Conservation (phyloP, 2,888 invertebrate species). For the Mythimna vitellina region DNA sequence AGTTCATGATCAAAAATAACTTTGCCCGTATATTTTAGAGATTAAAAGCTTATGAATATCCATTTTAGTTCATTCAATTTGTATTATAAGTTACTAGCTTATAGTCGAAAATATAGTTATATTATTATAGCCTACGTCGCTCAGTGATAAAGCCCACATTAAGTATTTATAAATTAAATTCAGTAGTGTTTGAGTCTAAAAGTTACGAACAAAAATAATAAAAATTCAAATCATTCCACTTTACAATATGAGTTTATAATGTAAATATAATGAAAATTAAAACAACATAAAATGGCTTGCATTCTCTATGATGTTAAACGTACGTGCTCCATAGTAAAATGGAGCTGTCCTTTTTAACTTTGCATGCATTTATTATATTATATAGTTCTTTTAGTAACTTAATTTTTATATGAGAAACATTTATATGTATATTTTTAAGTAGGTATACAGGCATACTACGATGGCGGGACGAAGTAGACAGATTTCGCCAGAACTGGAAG, state of each 20-base stretch:
- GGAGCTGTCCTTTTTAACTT: conserved; percentile 6
- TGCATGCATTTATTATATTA: background rate
- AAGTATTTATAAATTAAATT: no score
- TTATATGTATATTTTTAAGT: no score
- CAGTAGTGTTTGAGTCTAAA: no score
- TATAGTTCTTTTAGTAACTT: conserved; percentile 5
- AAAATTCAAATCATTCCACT: no score
- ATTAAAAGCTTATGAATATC: conserved; percentile 26
- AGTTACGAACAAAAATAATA: no score
- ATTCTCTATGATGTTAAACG: background rate
- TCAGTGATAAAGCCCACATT: no score
- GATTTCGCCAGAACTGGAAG: no score
- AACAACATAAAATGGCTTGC: background rate
- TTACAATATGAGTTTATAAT: no score
- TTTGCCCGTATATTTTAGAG: conserved; percentile 42
- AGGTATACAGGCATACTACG: no score
- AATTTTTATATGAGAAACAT: background rate
- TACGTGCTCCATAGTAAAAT: background rate
- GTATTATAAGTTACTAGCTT: conserved; percentile 11
- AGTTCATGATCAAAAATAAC: conserved; percentile 56
- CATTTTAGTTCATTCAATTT: conserved; percentile 26
- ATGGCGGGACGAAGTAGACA: no score
- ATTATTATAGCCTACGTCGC: background rate
- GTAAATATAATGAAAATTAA: background rate
- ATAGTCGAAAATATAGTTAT: no score